These are phyloP conservation scores for Hydrozoanthus gracilis DNA, from an alignment of 92 coral and sea anemone species.

Conservation along the genomic window DNA sequence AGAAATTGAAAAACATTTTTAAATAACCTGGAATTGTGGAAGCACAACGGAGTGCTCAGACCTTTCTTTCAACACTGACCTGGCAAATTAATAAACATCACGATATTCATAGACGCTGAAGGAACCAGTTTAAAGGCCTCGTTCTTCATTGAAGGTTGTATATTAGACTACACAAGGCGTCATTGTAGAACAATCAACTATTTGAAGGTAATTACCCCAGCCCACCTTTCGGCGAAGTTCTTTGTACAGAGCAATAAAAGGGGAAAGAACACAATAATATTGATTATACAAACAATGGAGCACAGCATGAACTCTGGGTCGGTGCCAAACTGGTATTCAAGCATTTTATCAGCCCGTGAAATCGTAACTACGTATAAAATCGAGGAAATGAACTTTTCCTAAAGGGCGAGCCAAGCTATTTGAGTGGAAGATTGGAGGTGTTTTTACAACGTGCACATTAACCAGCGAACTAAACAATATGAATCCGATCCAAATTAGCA, in stretches of 20 bases:
- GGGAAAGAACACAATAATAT: background rate
- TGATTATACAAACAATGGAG: background rate
- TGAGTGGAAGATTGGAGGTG: background rate
- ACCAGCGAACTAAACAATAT: background rate
- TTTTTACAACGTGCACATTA: background rate
- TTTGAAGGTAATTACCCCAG: slow-evolving; percentile 10
- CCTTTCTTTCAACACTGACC: no score
- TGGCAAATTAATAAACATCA: no score
- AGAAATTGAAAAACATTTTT: no score
- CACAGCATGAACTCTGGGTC: background rate
- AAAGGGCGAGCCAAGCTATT: no score
- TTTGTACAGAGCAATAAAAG: background rate
- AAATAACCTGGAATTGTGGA: no score
- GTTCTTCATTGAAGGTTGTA: no score
- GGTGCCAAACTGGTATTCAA: slow-evolving; percentile 8
- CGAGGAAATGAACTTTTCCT: no score
- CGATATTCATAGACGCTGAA: background rate
- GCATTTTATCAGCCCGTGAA: no score
- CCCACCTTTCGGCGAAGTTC: slow-evolving; percentile 45
- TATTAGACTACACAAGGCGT: background rate
- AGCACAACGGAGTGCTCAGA: no score
- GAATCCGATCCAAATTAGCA: background rate
- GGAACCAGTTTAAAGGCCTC: no score
- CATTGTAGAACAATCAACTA: background rate
- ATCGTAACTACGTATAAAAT: no score